Evolutionary conservation across 2,888 invertebrate genomes (phyloP).

Genomic region (Noctua comes): DNA sequence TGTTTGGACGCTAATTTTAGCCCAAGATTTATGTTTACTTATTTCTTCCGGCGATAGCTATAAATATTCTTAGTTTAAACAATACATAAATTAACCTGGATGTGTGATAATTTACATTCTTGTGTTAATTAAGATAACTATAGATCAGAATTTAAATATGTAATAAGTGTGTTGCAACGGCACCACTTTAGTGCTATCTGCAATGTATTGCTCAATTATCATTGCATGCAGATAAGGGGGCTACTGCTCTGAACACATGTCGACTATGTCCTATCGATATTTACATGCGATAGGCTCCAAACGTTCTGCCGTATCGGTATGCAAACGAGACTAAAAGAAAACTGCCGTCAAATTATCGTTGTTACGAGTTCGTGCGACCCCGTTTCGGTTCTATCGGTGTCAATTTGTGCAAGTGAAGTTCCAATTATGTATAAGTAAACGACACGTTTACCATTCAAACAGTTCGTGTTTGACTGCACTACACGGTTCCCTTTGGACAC

Average conservation of each 20-base stretch:
- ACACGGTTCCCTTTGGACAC: conserved; percentile 35
- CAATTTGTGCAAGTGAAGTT: conserved; percentile 75
- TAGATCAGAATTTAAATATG: conserved; percentile 55
- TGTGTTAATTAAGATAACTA: conserved; percentile 57
- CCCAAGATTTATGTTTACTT: conserved; percentile 77
- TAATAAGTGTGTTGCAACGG: conserved; percentile 62
- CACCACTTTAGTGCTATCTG: conserved; percentile 60
- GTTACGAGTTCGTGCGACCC: conserved; percentile 69
- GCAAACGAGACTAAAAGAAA: conserved; percentile 66
- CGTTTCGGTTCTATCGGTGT: conserved; percentile 74
- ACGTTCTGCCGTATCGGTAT: conserved; percentile 51
- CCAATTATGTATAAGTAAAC: conserved; percentile 64
- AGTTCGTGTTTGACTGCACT: conserved; percentile 39
- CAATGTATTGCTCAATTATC: conserved; percentile 73
- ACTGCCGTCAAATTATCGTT: conserved; percentile 74
- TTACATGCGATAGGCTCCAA: conserved; percentile 60
- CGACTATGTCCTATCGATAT: conserved; percentile 51
- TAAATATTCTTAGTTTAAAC: conserved; percentile 79
- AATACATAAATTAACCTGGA: conserved; percentile 69
- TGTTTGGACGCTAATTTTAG: conserved; percentile 81
- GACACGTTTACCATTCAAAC: conserved; percentile 40
- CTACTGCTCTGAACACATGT: conserved; percentile 64
- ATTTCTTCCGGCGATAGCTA: conserved; percentile 79
- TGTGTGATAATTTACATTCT: conserved; percentile 60
- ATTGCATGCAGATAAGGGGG: conserved; percentile 69